Evolutionary conservation across 2,888 invertebrate species (phyloP), one percentile per base, ranked within the genome.

Genomic region (Galeruca laticollis): DNA sequence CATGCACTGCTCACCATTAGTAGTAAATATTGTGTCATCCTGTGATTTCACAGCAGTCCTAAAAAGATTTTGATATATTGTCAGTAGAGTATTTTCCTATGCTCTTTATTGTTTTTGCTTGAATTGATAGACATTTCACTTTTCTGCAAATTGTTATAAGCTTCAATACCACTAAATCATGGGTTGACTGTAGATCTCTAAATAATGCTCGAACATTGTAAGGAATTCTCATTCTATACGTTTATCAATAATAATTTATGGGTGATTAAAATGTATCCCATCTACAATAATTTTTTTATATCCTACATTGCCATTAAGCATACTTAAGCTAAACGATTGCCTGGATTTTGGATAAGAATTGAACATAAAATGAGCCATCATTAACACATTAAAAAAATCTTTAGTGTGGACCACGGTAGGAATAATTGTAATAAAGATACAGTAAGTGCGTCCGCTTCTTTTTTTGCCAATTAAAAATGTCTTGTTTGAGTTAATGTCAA

Each of bases 401-500:
- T 15, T 57, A 35, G 56, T 57, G 56, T 31, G 35, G 56, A 35
- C 35, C 15, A 11, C 56, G 35, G 56, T 57, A 18, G 33, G 35
- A 33, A 57, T 57, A 57, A 21, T 21, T 26, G 52, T 69, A 68
- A 71, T 68, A 68, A 71, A 69, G 73, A 73, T 73, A 73, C 49
- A 68, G 66, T 68, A 69, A 73, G 73, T 64, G 69, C 64, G 60
- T 73, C 64, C 62, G 60, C 52, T 69, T 68, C 20, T 67, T 63
- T 61, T 68, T 67, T 69, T 62, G 71, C 67, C 73, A 71, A 71
- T 73, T 73, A 73, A 71, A 54, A 57, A 59, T 71, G 70, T 72
- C 70, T 66, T 64, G 70, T 72, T 72, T 71, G 67, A 72, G 67
- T 71, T 74, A 72, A 74, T 73, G 72, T 69, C 72, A 65, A 72